Percentiles rank a stretch among this genome's conserved stretches.
Evolutionary conservation across 2,888 invertebrate genomes (phyloP).

Genomic region (Escarpia spicata): DNA sequence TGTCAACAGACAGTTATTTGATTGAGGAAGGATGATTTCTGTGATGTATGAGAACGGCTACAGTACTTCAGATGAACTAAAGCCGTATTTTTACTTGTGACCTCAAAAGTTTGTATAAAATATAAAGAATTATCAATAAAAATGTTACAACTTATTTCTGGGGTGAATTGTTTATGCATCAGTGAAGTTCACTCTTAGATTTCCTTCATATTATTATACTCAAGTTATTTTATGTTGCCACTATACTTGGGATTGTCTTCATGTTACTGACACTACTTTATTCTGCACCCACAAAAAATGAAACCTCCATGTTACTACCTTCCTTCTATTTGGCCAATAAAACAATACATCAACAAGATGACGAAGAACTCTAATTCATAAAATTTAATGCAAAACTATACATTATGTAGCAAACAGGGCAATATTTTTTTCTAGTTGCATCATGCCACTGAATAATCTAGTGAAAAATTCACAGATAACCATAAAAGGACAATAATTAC

Average conservation of each 20-base stretch:
- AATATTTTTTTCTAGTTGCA: background rate
- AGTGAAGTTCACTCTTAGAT: background rate
- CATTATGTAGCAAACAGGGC: background rate
- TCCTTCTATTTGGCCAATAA: background rate
- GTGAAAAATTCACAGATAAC: background rate
- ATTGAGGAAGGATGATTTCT: background rate
- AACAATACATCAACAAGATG: background rate
- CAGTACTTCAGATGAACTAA: background rate
- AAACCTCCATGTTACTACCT: background rate
- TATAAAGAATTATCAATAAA: background rate
- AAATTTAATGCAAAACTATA: no score
- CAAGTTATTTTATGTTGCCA: background rate
- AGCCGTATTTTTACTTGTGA: background rate
- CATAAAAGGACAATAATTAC: background rate
- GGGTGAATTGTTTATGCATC: background rate
- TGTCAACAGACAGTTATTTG: background rate
- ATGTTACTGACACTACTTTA: background rate
- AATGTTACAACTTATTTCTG: background rate
- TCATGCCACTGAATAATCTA: background rate
- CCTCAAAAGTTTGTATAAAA: background rate
- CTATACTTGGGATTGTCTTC: background rate
- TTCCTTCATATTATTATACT: background rate
- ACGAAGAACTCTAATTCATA: no score
- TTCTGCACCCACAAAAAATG: background rate
- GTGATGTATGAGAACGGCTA: background rate